These are phyloP conservation scores for Rhynchophorus ferrugineus DNA, from an alignment of 1,140 invertebrate genomes.

Conservation along the genomic window DNA sequence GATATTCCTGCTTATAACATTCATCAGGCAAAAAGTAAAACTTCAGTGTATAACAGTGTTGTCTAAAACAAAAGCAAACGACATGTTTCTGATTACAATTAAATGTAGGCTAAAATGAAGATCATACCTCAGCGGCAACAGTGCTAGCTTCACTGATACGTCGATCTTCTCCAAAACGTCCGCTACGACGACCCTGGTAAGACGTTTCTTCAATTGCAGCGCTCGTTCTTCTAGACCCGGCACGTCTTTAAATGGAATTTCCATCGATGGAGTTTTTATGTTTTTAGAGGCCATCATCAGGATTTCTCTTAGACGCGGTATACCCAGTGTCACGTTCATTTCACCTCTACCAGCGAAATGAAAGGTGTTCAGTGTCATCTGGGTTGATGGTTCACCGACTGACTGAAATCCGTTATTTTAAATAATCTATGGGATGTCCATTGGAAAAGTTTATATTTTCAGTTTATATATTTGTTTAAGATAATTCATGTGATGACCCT, in stretches of 20 bases:
- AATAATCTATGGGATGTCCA: not conserved
- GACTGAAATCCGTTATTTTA: slow-evolving; percentile 47
- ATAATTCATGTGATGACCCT: too few species aligned
- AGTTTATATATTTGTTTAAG: too few species aligned
- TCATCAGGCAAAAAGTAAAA: slow-evolving; percentile 67
- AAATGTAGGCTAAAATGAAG: not conserved
- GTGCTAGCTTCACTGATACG: slow-evolving; percentile 54
- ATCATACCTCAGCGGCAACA: slow-evolving; percentile 46
- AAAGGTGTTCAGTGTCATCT: slow-evolving; percentile 99
- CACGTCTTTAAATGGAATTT: slow-evolving; percentile 70
- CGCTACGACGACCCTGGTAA: slow-evolving; percentile 69
- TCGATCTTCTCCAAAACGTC: slow-evolving; percentile 72
- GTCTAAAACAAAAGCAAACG: slow-evolving; percentile 25
- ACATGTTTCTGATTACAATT: not conserved
- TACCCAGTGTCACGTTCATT: slow-evolving; percentile 99
- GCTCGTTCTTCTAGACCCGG: slow-evolving; percentile 52
- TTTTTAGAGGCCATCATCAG: slow-evolving; percentile 89
- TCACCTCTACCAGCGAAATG: slow-evolving; percentile 99
- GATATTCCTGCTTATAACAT: slow-evolving; percentile 63
- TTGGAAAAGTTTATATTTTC: too few species aligned
- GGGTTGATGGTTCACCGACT: slow-evolving; percentile 97
- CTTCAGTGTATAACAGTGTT: slow-evolving; percentile 49
- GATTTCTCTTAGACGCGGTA: slow-evolving; percentile 93
- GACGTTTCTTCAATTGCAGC: slow-evolving; percentile 57
- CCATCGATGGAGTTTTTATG: slow-evolving; percentile 94